These are phyloP conservation scores for Procavia capensis DNA, from an alignment of 2,113 vertebrate genomes.

Conservation along the genomic window DNA sequence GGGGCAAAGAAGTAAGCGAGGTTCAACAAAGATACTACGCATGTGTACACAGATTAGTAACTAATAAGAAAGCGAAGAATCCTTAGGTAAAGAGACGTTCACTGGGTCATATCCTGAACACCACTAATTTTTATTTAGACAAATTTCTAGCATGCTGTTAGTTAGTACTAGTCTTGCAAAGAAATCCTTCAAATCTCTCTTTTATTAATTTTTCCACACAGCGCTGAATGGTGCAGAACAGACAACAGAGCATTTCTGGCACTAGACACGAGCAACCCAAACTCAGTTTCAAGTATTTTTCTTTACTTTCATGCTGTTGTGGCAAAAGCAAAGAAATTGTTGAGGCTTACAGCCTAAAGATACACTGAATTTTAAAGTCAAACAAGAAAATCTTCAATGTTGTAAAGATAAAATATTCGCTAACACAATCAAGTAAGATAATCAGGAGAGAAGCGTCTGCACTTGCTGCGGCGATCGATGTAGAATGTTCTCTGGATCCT, in stretches of 20 bases:
- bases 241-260: neutral
- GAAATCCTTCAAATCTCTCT: neutral
- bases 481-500: constrained; percentile 92
- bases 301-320: neutral
- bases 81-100: neutral
- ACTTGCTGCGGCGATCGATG: constrained; percentile 96
- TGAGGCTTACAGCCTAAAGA: neutral
- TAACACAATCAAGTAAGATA: neutral
- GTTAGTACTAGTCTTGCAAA: neutral
- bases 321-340: neutral
- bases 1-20: neutral
- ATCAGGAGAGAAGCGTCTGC: constrained; percentile 93
- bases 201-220: neutral
- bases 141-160: neutral
- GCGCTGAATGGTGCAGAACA: neutral
- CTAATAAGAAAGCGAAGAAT: neutral
- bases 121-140: neutral
- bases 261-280: neutral
- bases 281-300: neutral
- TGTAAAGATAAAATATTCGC: neutral
- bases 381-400: constrained; percentile 28
- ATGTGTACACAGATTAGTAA: neutral
- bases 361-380: constrained; percentile 57
- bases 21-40: neutral
- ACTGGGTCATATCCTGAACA: neutral